Conservation (phyloP, 2,113 vertebrate genomes). For the Malurus elegans region DNA sequence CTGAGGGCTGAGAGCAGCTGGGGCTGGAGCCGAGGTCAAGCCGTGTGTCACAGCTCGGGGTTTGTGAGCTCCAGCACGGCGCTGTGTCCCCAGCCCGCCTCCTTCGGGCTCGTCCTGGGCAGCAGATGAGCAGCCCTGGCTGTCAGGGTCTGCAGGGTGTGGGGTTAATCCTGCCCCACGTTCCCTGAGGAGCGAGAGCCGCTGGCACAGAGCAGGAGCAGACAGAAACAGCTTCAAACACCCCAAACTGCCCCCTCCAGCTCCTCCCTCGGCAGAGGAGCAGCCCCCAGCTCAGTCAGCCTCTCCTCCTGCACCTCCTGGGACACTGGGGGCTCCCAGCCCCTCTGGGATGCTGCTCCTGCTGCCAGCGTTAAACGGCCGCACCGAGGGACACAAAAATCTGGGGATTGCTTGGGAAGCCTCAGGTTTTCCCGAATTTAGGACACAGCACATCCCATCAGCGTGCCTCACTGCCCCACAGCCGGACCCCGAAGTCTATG, state of each 20-base stretch:
- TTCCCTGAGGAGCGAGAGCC: background rate
- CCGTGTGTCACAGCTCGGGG: background rate
- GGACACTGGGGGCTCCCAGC: background rate
- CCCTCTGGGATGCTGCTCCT: background rate
- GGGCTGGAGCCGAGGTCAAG: background rate
- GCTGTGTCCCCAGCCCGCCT: background rate
- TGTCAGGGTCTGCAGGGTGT: background rate
- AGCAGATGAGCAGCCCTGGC: background rate
- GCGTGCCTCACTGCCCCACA: fast-evolving
- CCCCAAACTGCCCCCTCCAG: background rate
- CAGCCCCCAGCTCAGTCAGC: background rate
- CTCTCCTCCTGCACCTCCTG: background rate
- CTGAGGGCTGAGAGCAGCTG: background rate
- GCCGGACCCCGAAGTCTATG: fast-evolving
- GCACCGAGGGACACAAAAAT: background rate
- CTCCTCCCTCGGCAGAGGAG: background rate
- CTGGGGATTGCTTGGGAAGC: background rate
- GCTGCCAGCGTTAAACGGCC: background rate
- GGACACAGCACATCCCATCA: background rate
- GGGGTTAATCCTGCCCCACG: background rate
- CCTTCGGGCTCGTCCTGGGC: background rate
- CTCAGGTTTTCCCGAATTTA: too few species aligned
- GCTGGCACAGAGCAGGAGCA: background rate
- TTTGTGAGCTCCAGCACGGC: fast-evolving
- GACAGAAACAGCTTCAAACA: background rate